phyloP scores from a whole-genome alignment of 2,888 invertebrate genomes.

The Drosophila parthenogenetica region DNA sequence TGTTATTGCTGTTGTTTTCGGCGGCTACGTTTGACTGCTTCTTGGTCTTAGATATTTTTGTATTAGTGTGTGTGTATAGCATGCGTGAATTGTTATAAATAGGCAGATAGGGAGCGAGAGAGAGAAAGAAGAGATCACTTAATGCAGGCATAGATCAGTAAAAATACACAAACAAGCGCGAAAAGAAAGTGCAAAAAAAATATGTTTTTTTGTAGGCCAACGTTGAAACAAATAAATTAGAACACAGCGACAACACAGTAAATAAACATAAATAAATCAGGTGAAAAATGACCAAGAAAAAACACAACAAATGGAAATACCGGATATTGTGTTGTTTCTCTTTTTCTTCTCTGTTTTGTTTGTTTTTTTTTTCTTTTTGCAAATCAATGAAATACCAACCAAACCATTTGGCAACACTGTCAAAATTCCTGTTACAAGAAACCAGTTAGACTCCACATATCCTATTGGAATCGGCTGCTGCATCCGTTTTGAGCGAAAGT shows the following conservation, averaged over 20 bases:
- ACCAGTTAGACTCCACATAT: slow-evolving; percentile 59
- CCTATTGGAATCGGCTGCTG: slow-evolving; percentile 51
- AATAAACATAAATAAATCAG: slow-evolving; percentile 42
- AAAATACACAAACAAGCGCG: slow-evolving; percentile 54
- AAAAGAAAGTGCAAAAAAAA: slow-evolving; percentile 75
- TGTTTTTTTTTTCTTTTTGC: slow-evolving; percentile 3
- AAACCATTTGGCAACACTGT: slow-evolving; percentile 44
- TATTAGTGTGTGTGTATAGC: slow-evolving; percentile 30
- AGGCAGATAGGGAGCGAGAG: slow-evolving; percentile 46
- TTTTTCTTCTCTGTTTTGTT: background rate
- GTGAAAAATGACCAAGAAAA: slow-evolving; percentile 39
- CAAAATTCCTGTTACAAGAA: slow-evolving; percentile 71
- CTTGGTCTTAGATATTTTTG: slow-evolving; percentile 39
- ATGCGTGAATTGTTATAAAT: slow-evolving; percentile 73
- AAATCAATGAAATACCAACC: slow-evolving; percentile 46
- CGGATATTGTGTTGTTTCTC: slow-evolving; percentile 44
- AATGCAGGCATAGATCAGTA: slow-evolving; percentile 55
- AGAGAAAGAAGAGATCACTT: slow-evolving; percentile 58
- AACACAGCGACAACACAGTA: slow-evolving; percentile 35
- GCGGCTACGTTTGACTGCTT: slow-evolving; percentile 61
- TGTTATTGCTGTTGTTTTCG: slow-evolving; percentile 33
- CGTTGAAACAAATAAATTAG: slow-evolving; percentile 67
- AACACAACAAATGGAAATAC: slow-evolving; percentile 23
- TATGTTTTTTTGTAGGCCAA: slow-evolving; percentile 68
- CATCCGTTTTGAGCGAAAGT: slow-evolving; percentile 79